phyloP scores from a whole-genome alignment of 2,888 invertebrate genomes.

The Aelia acuminata region DNA sequence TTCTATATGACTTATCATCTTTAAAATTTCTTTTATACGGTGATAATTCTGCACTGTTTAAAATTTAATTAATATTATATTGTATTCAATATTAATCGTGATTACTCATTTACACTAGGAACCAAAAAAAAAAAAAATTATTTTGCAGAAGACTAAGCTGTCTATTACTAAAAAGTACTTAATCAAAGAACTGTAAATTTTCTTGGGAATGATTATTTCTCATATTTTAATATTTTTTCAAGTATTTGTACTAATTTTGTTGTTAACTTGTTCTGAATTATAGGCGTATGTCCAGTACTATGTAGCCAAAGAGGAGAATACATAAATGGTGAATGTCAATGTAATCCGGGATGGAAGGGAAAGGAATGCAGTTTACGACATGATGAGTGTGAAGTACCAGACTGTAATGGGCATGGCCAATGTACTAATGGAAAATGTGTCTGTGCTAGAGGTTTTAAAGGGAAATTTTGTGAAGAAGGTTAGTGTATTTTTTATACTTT shows the following conservation, averaged over 20 bases:
- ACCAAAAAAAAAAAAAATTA: not conserved
- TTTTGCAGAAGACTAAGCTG: too few relatives aligned
- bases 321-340: conserved; percentile 95
- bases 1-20: too few relatives aligned
- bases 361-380: conserved; percentile 95
- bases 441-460: conserved; percentile 94
- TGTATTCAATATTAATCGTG: not conserved
- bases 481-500: conserved; percentile 67
- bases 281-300: conserved; percentile 94
- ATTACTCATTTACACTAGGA: not conserved
- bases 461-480: conserved; percentile 93
- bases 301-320: conserved; percentile 98
- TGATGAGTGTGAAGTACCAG: conserved; percentile 96
- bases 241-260: not conserved
- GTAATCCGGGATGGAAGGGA: conserved; percentile 98
- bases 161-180: not conserved
- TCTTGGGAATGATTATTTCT: not conserved
- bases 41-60: not conserved
- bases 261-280: not conserved
- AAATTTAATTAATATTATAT: not conserved
- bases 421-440: conserved; percentile 96
- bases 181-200: not conserved
- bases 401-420: conserved; percentile 96
- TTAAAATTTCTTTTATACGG: too few relatives aligned
- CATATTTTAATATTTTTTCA: not conserved